phyloP scores from a whole-genome alignment of 1,140 invertebrate species.

The Latrodectus geometricus region DNA sequence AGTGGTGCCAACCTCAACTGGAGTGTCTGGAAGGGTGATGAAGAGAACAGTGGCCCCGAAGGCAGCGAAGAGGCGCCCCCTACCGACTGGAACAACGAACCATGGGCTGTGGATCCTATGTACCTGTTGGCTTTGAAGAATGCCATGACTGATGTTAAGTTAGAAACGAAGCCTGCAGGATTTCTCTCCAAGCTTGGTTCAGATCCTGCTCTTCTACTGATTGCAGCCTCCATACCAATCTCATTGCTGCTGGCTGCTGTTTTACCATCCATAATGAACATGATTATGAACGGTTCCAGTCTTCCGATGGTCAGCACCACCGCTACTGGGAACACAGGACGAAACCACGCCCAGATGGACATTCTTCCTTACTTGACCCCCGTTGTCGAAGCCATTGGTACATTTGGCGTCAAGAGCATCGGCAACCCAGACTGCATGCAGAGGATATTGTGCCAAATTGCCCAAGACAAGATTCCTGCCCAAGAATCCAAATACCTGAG shows the following conservation, averaged over 20 bases:
- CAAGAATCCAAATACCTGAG: neutral
- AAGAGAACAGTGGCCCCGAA: conserved; percentile 5
- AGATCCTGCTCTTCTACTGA: conserved; percentile 30
- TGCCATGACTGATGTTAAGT: conserved; percentile 39
- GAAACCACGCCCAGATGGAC: conserved; percentile 11
- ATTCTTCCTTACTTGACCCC: conserved; percentile 30
- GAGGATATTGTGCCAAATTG: conserved; percentile 53
- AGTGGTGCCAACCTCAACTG: conserved; percentile 52
- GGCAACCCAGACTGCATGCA: conserved; percentile 53
- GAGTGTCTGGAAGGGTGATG: conserved; percentile 50
- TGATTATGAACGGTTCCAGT: conserved; percentile 29
- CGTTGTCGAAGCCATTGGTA: conserved; percentile 38
- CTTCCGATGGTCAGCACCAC: conserved; percentile 28
- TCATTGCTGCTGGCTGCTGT: conserved; percentile 44
- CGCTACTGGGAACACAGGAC: conserved; percentile 7
- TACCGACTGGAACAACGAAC: conserved; percentile 4
- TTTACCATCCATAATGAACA: conserved; percentile 39
- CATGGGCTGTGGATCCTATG: conserved; percentile 44
- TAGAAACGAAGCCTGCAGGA: conserved; percentile 18
- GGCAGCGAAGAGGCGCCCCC: conserved; percentile 6
- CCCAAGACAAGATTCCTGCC: conserved; percentile 21
- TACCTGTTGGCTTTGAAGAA: conserved; percentile 47
- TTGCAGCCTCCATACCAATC: conserved; percentile 47
- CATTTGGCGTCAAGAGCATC: conserved; percentile 37
- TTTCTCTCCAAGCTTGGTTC: conserved; percentile 36